Evolutionary conservation across 2,797 vertebrate species (phyloP), one percentile per base, ranked within the genome.

Genomic region (Rhyacichthys aspro): DNA sequence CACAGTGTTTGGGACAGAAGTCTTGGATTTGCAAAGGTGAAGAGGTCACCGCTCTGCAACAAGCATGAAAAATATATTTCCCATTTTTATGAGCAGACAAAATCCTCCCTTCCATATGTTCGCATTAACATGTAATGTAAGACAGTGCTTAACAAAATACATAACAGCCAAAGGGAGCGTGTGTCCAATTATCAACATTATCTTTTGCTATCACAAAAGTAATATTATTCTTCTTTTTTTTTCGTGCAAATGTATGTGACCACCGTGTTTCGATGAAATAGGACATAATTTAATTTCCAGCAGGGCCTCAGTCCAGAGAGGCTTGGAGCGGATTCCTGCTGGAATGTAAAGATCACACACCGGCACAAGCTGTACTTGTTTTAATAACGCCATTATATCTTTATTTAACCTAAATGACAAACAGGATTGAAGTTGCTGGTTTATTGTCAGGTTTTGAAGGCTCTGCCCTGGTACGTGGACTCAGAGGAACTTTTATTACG

Each of bases 231-330:
- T 67, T 67, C 18, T 16, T 74, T 70, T 70, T 28, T 70, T 70
- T 82, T 62, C 70, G 70, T 49, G 10, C 41, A 60, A 68, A 87
- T 55, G 60, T 82, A 87, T 55, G 59, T 83, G 83, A 83, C 79
- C 79, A 87, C 75, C 59, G 55, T 78, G 77, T 61, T 69, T 48
- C 66, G 81, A 67, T 81, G 74, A 67, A 86, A 77, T 68, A 79
- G 10, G 53, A 58, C 57, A 67, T 91, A 89, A 92, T 90, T 92
- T 61, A 90, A 91, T 91, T 91, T 92, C 87, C 87, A 90, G 77
- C 66, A 63, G 72, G 81, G 79, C 83, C 81, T 59, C 59, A 57
- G 67, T 85, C 73, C 68, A 67, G 63, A 69, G 86, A 76, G 79
- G 59, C 7, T 84, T 53, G 74, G 86, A 90, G 75, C 43, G 5